Base-by-base conservation (phyloP, 2,797 vertebrate species). In the Choloepus didactylus region DNA sequence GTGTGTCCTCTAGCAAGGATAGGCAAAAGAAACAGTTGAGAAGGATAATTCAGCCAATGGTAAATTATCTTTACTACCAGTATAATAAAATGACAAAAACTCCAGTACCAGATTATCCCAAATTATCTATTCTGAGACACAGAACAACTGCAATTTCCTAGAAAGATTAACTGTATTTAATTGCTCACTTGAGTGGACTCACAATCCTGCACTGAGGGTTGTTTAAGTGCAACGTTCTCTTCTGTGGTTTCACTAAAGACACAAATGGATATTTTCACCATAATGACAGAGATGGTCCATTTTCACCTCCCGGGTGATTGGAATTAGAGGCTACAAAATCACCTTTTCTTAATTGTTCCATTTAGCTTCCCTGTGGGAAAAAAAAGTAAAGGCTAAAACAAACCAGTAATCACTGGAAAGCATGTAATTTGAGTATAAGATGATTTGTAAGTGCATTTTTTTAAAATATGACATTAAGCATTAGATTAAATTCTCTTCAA, bases 121-220 rank as follows among this genome's bases (percentile, higher is more conserved):
- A 85, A 67, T 90, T 85, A n/a, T 15, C n/a, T 87, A 59, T 81
- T 81, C 51, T 49, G 14, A 66, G 81, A 77, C 44, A 5, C 16
- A 89, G 80, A 84, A 73, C 23, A 76, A 46, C 38, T 85, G 51
- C 51, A 90, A 93, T 89, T 80, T 49, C 60, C 56, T 54, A 59
- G 54, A 72, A 94, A 89, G n/a, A 85, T 73, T 81, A 93, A 54
- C 41, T 44, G 0, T 70, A 31, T 73, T 79, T 97, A 81, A 95
- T 70, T 88, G 54, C 69, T 77, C 70, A 81, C 35, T n/a, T 0
- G 19, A 87, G 14, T 89, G 54, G n/a, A 59, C n/a, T 87, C 59
- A 12, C 3, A 72, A 29, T 83, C 95, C 72, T 95, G 9, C 46
- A 66, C 25, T 85, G 44, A 83, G 56, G 70, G 75, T 29, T 64